phyloP scores from a whole-genome alignment of 2,888 invertebrate genomes.

The Synergus japonicus region DNA sequence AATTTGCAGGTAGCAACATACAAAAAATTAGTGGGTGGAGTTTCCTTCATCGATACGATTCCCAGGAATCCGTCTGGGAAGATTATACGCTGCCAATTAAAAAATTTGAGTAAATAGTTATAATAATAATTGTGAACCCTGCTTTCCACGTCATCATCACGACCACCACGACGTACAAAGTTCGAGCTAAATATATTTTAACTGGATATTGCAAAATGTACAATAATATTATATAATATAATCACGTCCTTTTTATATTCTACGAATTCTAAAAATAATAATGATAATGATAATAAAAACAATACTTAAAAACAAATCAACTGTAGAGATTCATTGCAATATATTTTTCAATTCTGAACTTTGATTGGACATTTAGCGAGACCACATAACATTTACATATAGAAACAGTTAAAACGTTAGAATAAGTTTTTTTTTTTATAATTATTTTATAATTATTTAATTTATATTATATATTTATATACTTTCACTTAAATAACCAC shows the following conservation, averaged over 20 bases:
- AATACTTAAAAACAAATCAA: constrained; percentile 4
- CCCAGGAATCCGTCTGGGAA: constrained; percentile 89
- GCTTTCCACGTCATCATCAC: not conserved
- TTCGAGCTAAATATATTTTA: constrained; percentile 2
- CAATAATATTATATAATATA: constrained; percentile 18
- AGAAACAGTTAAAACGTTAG: constrained; percentile 71
- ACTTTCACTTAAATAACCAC: constrained; percentile 60
- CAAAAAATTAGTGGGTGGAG: constrained; percentile 86
- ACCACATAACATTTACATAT: constrained; percentile 67
- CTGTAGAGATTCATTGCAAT: constrained; percentile 67
- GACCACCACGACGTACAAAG: not conserved
- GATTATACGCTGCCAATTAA: constrained; percentile 83
- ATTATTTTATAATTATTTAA: constrained; percentile 57
- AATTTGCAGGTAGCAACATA: constrained; percentile 81
- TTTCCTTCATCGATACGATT: constrained; percentile 84
- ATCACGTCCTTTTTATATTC: constrained; percentile 26
- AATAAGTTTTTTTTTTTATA: constrained; percentile 65
- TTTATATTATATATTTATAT: constrained; percentile 51
- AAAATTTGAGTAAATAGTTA: constrained; percentile 51
- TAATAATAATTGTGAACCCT: constrained; percentile 19
- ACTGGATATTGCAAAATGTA: constrained; percentile 9
- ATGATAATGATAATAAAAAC: not conserved
- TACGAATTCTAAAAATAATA: constrained; percentile 3
- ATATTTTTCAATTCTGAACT: constrained; percentile 67
- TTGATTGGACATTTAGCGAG: constrained; percentile 71